phyloP scores from a whole-genome alignment of 1,140 invertebrate genomes.

The Kradibia gibbosae region DNA sequence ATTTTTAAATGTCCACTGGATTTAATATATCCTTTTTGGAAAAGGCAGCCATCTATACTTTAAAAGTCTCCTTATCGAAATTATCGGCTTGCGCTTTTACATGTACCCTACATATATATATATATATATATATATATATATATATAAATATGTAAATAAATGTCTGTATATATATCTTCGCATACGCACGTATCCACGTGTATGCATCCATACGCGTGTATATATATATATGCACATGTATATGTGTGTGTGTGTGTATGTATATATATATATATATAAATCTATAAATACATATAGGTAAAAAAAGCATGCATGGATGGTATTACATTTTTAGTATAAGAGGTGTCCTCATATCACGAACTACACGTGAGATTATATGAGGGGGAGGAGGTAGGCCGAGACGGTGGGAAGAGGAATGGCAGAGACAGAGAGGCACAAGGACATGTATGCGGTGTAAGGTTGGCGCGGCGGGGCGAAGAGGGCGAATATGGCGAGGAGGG shows the following conservation, averaged over 20 bases:
- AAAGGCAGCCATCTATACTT: not conserved
- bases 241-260: not conserved
- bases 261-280: not conserved
- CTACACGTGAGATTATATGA: not conserved
- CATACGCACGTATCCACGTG: too few relatives aligned
- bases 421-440: not conserved
- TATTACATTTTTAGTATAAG: not conserved
- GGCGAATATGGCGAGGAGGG: not conserved
- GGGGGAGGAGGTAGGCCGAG: not conserved
- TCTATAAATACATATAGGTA: not conserved
- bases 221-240: not conserved
- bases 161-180: too few relatives aligned
- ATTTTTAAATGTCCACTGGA: too few relatives aligned
- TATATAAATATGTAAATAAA: too few relatives aligned
- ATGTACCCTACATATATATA: too few relatives aligned
- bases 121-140: too few relatives aligned
- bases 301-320: not conserved
- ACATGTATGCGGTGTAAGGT: not conserved
- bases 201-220: not conserved
- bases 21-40: not conserved
- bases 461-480: not conserved
- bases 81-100: too few relatives aligned
- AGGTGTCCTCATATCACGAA: constrained; percentile 12
- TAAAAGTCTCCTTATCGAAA: too few relatives aligned
- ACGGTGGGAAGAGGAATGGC: not conserved